A percentile compares a stretch with the other conserved stretches of the same genome.
Conservation (phyloP, 2,113 vertebrate genomes). For the Triplophysa rosa region DNA sequence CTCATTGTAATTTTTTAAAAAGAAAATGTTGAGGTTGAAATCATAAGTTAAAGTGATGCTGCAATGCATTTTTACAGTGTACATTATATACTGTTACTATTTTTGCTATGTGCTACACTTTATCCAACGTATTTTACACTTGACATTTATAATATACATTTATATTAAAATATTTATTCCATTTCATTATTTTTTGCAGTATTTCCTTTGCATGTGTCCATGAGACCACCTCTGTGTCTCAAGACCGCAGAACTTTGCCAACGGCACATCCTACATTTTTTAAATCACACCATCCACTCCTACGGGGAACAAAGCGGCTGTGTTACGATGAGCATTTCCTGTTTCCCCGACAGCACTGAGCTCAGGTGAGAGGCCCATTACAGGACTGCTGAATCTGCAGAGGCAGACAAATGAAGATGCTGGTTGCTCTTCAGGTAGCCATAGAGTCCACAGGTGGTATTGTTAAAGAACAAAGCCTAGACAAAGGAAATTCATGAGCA, state of each 20-base stretch:
- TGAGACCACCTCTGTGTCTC: constrained; percentile 20
- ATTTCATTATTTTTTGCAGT: neutral
- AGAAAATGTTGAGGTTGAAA: too few relatives aligned
- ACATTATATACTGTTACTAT: too few relatives aligned
- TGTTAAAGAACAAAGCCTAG: constrained; percentile 56
- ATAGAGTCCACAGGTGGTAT: constrained; percentile 31
- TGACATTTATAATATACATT: constrained; percentile 6
- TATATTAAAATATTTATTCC: neutral
- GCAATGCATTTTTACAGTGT: too few relatives aligned
- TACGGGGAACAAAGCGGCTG: constrained; percentile 65
- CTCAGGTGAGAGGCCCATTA: constrained; percentile 52
- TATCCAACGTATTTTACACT: too few relatives aligned
- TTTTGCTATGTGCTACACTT: too few relatives aligned
- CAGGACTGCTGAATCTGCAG: constrained; percentile 59
- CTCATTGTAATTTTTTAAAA: too few relatives aligned
- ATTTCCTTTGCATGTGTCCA: constrained; percentile 62
- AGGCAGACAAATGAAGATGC: constrained; percentile 36
- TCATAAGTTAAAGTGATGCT: too few relatives aligned
- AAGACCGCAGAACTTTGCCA: constrained; percentile 62
- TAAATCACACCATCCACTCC: constrained; percentile 67
- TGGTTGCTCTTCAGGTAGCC: constrained; percentile 29
- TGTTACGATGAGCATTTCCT: constrained; percentile 65
- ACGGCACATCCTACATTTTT: constrained; percentile 56
- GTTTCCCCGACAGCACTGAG: constrained; percentile 57
- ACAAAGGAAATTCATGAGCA: constrained; percentile 16